phyloP scores from a whole-genome alignment of 1,140 invertebrate species.

The Drosophila sp. region DNA sequence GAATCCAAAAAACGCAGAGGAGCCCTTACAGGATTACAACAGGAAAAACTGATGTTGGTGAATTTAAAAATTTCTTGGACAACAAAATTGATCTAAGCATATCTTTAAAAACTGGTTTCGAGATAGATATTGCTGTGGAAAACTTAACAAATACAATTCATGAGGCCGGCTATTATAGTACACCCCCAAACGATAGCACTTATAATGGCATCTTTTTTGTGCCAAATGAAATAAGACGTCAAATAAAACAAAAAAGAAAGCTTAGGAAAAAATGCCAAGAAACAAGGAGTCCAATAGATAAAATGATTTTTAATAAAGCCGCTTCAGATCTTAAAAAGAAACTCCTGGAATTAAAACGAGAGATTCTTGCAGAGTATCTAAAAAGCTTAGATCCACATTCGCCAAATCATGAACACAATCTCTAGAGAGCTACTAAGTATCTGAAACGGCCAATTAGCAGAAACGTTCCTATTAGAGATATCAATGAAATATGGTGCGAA shows the following conservation, averaged over 20 bases:
- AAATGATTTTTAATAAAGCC: not conserved
- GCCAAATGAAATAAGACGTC: conserved; percentile 5
- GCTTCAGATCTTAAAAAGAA: not conserved
- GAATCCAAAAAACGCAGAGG: not conserved
- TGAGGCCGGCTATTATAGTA: not conserved
- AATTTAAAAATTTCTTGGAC: too few relatives aligned
- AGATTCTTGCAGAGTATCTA: not conserved
- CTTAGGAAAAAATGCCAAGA: not conserved
- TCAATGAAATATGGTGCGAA: too few relatives aligned
- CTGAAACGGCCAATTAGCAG: not conserved
- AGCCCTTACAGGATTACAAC: not conserved
- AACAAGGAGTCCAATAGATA: too few relatives aligned
- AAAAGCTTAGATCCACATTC: not conserved
- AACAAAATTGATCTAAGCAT: too few relatives aligned
- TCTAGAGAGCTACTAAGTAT: conserved; percentile 1
- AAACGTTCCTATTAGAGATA: not conserved
- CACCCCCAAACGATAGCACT: not conserved
- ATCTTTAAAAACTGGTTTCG: too few relatives aligned
- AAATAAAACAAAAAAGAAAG: conserved; percentile 2
- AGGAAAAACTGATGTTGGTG: not conserved
- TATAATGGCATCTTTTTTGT: not conserved
- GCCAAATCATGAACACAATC: not conserved
- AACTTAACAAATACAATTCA: too few relatives aligned
- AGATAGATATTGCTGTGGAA: too few relatives aligned
- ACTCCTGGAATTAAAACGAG: not conserved